Conservation (phyloP, 2,888 invertebrate species). For the Caenorhabditis uteleia region DNA sequence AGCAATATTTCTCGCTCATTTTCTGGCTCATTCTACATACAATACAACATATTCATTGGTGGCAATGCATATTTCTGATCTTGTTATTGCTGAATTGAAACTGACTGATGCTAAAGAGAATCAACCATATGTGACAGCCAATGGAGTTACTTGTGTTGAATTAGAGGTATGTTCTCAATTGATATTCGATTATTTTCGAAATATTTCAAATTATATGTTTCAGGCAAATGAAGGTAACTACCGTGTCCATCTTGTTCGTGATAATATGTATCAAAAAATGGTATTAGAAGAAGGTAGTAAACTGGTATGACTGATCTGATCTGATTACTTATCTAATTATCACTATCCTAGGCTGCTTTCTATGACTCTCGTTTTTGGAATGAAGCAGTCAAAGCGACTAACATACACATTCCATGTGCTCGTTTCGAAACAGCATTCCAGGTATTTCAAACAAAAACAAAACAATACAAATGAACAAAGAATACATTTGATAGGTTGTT, state of each 20-base stretch:
- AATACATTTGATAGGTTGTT: constrained; percentile 4
- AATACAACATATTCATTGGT: too few relatives aligned
- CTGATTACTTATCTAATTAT: neutral
- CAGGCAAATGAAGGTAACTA: constrained; percentile 26
- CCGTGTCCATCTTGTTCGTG: constrained; percentile 43
- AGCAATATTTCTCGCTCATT: too few relatives aligned
- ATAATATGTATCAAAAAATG: constrained; percentile 31
- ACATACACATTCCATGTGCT: constrained; percentile 27
- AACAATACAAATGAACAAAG: too few relatives aligned
- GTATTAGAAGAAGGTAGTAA: constrained; percentile 43
- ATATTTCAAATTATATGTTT: constrained; percentile 1
- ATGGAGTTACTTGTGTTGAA: constrained; percentile 42
- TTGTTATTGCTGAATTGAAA: constrained; percentile 28
- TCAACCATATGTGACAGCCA: constrained; percentile 22
- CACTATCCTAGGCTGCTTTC: constrained; percentile 33
- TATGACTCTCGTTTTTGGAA: constrained; percentile 50
- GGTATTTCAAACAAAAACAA: neutral
- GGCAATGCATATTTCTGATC: too few relatives aligned
- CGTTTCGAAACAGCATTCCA: constrained; percentile 16
- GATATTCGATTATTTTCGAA: neutral
- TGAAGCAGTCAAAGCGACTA: constrained; percentile 28
- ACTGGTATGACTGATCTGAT: constrained; percentile 18
- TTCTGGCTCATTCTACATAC: too few relatives aligned
- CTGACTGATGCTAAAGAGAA: constrained; percentile 15
- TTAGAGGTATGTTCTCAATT: constrained; percentile 17